Percentiles rank a stretch among this genome's conserved stretches.
Conservation (phyloP, 2,113 vertebrate species). For the Heterotis niloticus region DNA sequence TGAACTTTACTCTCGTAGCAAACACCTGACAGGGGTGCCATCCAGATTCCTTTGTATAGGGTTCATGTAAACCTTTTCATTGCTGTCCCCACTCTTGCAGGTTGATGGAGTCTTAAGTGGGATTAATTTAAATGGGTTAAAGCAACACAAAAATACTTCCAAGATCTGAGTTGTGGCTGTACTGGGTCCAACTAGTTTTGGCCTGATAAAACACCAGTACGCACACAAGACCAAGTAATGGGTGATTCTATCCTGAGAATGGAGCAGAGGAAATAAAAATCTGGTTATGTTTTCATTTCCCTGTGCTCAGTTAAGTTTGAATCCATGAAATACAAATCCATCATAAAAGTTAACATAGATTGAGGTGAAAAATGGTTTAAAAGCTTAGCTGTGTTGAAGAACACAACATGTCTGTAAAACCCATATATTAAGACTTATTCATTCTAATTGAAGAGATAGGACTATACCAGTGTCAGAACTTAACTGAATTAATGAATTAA, state of each 20-base stretch:
- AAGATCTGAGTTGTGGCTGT: neutral
- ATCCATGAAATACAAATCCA: too few species aligned
- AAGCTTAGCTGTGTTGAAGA: neutral
- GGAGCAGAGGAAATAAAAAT: neutral
- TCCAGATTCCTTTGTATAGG: too few species aligned
- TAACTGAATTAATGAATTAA: too few species aligned
- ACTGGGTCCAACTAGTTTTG: neutral
- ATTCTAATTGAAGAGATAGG: neutral
- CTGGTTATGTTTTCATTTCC: too few species aligned
- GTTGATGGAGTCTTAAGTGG: too few species aligned
- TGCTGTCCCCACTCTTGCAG: neutral
- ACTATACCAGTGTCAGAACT: neutral
- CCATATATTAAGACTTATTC: neutral
- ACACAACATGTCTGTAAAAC: neutral
- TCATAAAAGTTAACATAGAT: neutral
- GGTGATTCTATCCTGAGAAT: neutral
- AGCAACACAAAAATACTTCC: neutral
- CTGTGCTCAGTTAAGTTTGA: too few species aligned
- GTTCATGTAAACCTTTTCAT: too few species aligned
- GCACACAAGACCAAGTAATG: too few species aligned
- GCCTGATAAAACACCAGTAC: neutral
- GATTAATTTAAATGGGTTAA: neutral
- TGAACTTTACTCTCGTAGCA: too few species aligned
- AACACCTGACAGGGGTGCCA: too few species aligned
- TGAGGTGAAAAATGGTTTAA: neutral